phyloP scores from a whole-genome alignment of 30 jellyfish, hydroid and myxozoan species.

The Aurelia sp. region DNA sequence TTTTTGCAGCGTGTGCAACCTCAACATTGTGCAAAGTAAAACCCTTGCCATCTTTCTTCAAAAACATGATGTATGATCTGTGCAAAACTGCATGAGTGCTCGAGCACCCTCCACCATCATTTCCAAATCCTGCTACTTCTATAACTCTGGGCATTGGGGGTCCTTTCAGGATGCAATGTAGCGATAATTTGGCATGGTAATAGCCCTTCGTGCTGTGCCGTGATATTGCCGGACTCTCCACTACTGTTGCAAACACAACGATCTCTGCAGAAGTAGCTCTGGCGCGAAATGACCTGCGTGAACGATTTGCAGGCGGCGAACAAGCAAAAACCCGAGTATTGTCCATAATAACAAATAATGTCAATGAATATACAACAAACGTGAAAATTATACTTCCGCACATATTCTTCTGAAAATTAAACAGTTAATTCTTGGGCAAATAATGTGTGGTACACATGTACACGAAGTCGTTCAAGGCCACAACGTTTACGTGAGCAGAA shows the following conservation, averaged over 20 bases:
- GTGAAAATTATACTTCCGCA: conserved; percentile 57
- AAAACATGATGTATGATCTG: conserved; percentile 54
- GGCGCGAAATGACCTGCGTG: conserved; percentile 57
- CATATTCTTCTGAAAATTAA: conserved; percentile 31
- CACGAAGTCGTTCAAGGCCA: not conserved
- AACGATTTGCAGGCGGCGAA: conserved; percentile 62
- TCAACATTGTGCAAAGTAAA: conserved; percentile 55
- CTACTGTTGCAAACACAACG: conserved; percentile 82
- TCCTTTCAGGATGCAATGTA: conserved; percentile 80
- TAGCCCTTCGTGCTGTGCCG: conserved; percentile 3
- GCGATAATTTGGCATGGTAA: conserved; percentile 60
- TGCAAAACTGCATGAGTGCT: conserved; percentile 66
- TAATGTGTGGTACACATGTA: not conserved
- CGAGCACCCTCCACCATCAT: conserved; percentile 80
- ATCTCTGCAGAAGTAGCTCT: conserved; percentile 80
- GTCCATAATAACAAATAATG: conserved; percentile 51
- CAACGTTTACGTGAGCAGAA: not conserved
- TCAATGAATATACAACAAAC: conserved; percentile 17
- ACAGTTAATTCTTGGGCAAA: not conserved
- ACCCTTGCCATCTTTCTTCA: conserved; percentile 15
- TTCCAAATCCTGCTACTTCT: conserved; percentile 69
- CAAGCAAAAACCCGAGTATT: conserved; percentile 45
- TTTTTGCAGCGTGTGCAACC: conserved; percentile 57
- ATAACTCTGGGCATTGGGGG: conserved; percentile 53
- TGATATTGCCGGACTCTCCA: conserved; percentile 51